These are phyloP conservation scores for Dilophus febrilis DNA, from an alignment of 2,888 invertebrate species.

Conservation along the genomic window DNA sequence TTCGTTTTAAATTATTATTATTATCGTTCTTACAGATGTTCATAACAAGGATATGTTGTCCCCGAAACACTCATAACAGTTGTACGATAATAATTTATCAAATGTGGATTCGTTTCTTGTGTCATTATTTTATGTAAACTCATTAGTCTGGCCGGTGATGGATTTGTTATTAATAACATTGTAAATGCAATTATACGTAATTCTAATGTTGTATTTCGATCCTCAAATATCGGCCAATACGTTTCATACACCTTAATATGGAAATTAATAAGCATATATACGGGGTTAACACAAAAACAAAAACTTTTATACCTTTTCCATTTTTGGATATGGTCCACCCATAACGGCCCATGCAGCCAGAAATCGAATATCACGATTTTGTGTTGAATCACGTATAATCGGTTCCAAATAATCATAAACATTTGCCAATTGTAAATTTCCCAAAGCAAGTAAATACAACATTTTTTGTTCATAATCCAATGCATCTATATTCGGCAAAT, in stretches of 20 bases:
- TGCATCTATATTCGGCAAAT: constrained; percentile 32
- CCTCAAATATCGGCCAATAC: constrained; percentile 50
- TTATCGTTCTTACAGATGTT: constrained; percentile 39
- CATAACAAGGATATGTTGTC: constrained; percentile 49
- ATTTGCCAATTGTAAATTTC: constrained; percentile 42
- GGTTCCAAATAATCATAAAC: constrained; percentile 36
- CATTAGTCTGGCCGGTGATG: constrained; percentile 45
- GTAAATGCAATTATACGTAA: constrained; percentile 48
- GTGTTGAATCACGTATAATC: constrained; percentile 37
- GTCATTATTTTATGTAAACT: constrained; percentile 51
- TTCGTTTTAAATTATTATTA: background rate
- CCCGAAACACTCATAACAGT: constrained; percentile 48
- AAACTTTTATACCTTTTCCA: background rate
- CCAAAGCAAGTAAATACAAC: constrained; percentile 52
- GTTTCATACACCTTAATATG: constrained; percentile 35
- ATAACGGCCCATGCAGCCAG: constrained; percentile 47
- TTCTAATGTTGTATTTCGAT: constrained; percentile 47
- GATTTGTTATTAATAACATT: constrained; percentile 43
- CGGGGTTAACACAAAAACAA: constrained; percentile 2
- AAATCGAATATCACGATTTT: constrained; percentile 33
- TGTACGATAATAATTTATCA: constrained; percentile 54
- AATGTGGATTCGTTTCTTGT: constrained; percentile 40
- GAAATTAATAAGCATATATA: background rate
- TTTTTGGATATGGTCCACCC: constrained; percentile 15
- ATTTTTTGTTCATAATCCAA: constrained; percentile 48